A percentile compares a stretch with the other conserved stretches of the same genome.
Conservation (phyloP, 35 echinoderm and acorn worm species). For the Diadema setosum region DNA sequence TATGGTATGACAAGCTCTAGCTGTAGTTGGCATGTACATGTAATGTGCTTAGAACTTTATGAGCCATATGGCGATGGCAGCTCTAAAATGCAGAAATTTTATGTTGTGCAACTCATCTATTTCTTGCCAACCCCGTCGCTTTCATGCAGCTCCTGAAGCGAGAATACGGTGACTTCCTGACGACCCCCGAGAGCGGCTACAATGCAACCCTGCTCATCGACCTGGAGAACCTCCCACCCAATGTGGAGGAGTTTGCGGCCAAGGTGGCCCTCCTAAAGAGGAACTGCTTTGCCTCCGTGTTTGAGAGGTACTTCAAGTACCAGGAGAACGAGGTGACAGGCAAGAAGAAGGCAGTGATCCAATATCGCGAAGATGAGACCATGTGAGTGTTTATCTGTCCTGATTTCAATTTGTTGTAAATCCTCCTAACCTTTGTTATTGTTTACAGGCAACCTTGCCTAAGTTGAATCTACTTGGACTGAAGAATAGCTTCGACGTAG, state of each 20-base stretch:
- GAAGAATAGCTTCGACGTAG: too few species aligned
- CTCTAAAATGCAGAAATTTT: too few species aligned
- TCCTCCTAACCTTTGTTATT: too few species aligned
- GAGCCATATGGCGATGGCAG: too few species aligned
- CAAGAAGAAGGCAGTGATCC: slow-evolving; percentile 67
- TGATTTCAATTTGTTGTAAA: too few species aligned
- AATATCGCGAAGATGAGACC: slow-evolving; percentile 95
- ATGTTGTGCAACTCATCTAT: too few species aligned
- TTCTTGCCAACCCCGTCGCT: too few species aligned
- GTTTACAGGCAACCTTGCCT: too few species aligned
- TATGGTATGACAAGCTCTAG: too few species aligned
- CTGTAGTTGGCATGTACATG: too few species aligned
- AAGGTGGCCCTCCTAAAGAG: slow-evolving; percentile 88
- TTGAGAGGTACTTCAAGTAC: slow-evolving; percentile 88
- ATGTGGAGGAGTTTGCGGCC: slow-evolving; percentile 31
- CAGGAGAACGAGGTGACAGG: slow-evolving; percentile 46
- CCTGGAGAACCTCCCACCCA: slow-evolving; percentile 58
- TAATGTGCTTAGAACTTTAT: too few species aligned
- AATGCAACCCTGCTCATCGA: slow-evolving; percentile 63
- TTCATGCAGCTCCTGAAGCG: slow-evolving; percentile 80
- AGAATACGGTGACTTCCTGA: slow-evolving; percentile 51
- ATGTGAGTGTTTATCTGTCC: slow-evolving; percentile 91
- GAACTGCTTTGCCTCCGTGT: slow-evolving; percentile 95
- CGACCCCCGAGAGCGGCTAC: slow-evolving; percentile 34
- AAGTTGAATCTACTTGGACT: too few species aligned